These are phyloP conservation scores for Amazona guildingii DNA, from an alignment of 2,113 vertebrate genomes.

Conservation along the genomic window DNA sequence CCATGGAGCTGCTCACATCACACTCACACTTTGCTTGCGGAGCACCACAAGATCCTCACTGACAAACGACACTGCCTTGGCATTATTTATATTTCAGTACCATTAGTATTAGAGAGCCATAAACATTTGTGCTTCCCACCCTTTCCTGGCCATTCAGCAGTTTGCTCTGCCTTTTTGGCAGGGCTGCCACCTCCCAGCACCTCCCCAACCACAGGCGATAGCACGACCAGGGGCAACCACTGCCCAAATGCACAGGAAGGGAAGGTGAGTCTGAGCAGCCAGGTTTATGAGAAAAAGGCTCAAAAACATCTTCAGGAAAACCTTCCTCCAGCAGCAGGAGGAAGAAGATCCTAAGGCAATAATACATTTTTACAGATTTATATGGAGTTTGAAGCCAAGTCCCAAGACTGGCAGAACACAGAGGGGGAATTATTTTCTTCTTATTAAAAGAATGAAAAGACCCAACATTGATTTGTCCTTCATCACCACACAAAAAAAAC, in stretches of 20 bases:
- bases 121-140: background rate
- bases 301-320: background rate
- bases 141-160: fast-evolving
- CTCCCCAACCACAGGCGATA: background rate
- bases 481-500: slow-evolving; percentile 20
- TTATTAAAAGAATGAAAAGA: slow-evolving; percentile 68
- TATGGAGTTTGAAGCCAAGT: slow-evolving; percentile 40
- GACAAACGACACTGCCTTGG: no score
- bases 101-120: background rate
- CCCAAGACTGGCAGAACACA: slow-evolving; percentile 1
- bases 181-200: background rate
- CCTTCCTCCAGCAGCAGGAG: background rate
- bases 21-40: background rate
- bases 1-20: background rate
- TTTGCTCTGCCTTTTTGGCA: background rate
- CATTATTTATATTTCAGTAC: background rate
- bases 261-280: background rate
- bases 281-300: background rate
- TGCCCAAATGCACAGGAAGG: background rate
- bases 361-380: slow-evolving; percentile 18
- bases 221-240: fast-evolving
- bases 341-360: background rate
- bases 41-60: background rate
- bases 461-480: slow-evolving; percentile 57
- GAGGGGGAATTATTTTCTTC: slow-evolving; percentile 26